Percentiles rank a stretch among this genome's conserved stretches.
Conservation (phyloP, 2,888 invertebrate genomes). For the Acleris holmiana region DNA sequence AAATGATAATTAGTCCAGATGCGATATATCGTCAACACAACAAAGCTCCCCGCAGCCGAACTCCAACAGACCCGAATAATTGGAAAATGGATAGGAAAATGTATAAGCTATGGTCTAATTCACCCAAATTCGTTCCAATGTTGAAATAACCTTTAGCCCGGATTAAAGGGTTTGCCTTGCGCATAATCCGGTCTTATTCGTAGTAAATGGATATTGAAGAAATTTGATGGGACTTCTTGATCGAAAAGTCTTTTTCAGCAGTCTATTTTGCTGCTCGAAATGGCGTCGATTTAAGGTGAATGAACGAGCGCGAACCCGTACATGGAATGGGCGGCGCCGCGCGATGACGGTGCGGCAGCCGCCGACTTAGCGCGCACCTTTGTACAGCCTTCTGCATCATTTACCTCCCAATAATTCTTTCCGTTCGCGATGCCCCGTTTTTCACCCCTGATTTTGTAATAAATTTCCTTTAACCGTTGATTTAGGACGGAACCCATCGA, state of each 20-base stretch:
- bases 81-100: constrained; percentile 47
- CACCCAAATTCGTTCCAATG: constrained; percentile 61
- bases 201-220: constrained; percentile 80
- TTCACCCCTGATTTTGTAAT: constrained; percentile 29
- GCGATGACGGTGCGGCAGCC: constrained; percentile 68
- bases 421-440: constrained; percentile 32
- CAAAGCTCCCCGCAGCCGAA: constrained; percentile 18
- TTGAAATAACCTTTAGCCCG: constrained; percentile 73
- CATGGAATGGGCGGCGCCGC: constrained; percentile 80
- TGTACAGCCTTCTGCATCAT: constrained; percentile 35
- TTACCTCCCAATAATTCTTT: constrained; percentile 37
- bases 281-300: constrained; percentile 82
- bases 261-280: constrained; percentile 78
- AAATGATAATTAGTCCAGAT: no score
- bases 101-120: constrained; percentile 53
- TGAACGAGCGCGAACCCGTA: constrained; percentile 80
- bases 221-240: constrained; percentile 76
- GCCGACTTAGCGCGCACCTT: constrained; percentile 33
- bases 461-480: constrained; percentile 28
- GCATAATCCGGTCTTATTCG: constrained; percentile 78
- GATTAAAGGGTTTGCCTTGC: constrained; percentile 75
- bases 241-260: constrained; percentile 77
- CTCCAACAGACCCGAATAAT: constrained; percentile 48
- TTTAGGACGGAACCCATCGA: constrained; percentile 29
- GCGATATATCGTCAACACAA: constrained; percentile 30